A percentile compares a stretch with the other conserved stretches of the same genome.
Evolutionary conservation across 1,140 invertebrate genomes (phyloP).

Genomic region (Hylaeus anthracinus): DNA sequence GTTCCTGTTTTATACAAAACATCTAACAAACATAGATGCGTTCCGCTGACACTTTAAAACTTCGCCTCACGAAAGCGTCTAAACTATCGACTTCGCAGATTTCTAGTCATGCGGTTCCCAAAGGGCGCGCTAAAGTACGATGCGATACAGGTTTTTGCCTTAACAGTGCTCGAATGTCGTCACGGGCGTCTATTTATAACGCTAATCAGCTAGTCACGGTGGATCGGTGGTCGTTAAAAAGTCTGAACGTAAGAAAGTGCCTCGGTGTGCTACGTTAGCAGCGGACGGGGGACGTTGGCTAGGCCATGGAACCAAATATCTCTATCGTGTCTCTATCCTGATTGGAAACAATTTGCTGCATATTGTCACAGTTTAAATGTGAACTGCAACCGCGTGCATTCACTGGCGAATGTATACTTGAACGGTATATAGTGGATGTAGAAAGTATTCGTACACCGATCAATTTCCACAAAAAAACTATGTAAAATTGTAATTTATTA

Average conservation of each 20-base stretch:
- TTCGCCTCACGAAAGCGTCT: constrained; percentile 64
- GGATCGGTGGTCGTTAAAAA: constrained; percentile 31
- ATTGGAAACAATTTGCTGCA: constrained; percentile 54
- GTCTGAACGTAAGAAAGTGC: constrained; percentile 53
- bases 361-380: constrained; percentile 6
- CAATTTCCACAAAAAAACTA: too few relatives aligned
- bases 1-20: constrained; percentile 72
- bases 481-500: too few relatives aligned
- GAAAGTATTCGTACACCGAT: too few relatives aligned
- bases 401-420: too few relatives aligned
- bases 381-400: too few relatives aligned
- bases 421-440: too few relatives aligned
- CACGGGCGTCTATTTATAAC: constrained; percentile 47
- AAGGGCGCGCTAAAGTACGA: constrained; percentile 56
- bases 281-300: constrained; percentile 55
- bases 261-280: constrained; percentile 55
- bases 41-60: constrained; percentile 58
- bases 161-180: constrained; percentile 57
- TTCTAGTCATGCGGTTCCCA: constrained; percentile 59
- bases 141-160: constrained; percentile 49
- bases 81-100: constrained; percentile 63
- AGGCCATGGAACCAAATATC: constrained; percentile 56
- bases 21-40: constrained; percentile 71
- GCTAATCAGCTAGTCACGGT: constrained; percentile 19
- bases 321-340: constrained; percentile 28